Evolutionary conservation across 64 coral and sea anemone genomes (phyloP), one percentile per base, ranked within the genome.

Genomic region (Acropora tenuis): DNA sequence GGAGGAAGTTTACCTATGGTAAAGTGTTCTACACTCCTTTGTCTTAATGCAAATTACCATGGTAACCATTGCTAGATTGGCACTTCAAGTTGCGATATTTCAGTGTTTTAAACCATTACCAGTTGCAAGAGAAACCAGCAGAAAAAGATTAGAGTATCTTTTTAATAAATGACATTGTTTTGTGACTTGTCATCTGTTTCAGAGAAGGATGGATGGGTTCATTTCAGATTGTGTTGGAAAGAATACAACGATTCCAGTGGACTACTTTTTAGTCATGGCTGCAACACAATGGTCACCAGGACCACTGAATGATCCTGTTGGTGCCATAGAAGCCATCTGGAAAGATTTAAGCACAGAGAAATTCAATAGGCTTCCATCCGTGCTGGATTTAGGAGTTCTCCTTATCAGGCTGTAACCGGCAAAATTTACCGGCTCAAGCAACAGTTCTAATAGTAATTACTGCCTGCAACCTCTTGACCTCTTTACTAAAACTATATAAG

Each of bases 151-250:
- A 30, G 52, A 55, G 4, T 4, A 40, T 74, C 72, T 74, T 74
- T 74, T 40, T 43, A 74, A 74, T 20, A 40, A 30, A 30, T 30
- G 30, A 74, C 72, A 74, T 73, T 73, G 52, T 55, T 9, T 55
- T 55, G 4, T 55, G 52, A 55, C 52, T 55, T 55, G 52, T 55
- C 4, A 55, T 55, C 71, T 73, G 71, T 73, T 73, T 73, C 19
- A 73, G 71, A 73, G 18, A 55, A 55, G 52, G 52, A 9, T 55
- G 52, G 52, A 55, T 55, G 52, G 52, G 59, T 63, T 63, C 16
- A 63, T 74, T 93, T 88, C 47, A 93, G 92, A 84, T 94, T 75
- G 55, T 94, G 41, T 94, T 94, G 55, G 87, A 94, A 57, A 80
- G 79, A 20, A 17, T 89, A 65, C 88, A 90, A 11, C 50, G 66